Conservation (phyloP, 1,140 invertebrate species). For the Theocolax elegans region DNA sequence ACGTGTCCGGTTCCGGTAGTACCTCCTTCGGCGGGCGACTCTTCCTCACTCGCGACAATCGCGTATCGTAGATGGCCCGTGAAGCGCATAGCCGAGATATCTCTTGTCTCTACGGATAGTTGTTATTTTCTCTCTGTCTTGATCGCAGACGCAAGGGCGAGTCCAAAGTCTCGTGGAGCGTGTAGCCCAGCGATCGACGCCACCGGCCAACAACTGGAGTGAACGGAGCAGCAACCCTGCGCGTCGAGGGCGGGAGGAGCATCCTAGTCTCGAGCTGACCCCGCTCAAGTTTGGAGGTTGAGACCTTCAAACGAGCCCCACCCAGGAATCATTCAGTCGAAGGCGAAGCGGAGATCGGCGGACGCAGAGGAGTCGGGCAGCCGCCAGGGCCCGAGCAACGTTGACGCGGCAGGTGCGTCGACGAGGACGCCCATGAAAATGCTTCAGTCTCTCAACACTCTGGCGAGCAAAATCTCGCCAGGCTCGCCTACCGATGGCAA, state of each 20-base stretch:
- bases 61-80: too few species aligned
- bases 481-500: slow-evolving; percentile 69
- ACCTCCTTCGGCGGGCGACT: too few species aligned
- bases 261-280: background rate
- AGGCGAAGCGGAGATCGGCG: slow-evolving; percentile 15
- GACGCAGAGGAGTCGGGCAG: slow-evolving; percentile 6
- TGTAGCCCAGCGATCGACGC: too few species aligned
- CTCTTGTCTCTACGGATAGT: background rate
- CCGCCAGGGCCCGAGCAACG: slow-evolving; percentile 45
- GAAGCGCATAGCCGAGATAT: too few species aligned
- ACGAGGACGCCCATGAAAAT: slow-evolving; percentile 68
- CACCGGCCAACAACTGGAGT: background rate
- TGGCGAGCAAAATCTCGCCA: slow-evolving; percentile 84
- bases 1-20: too few species aligned
- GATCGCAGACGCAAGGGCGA: slow-evolving; percentile 24
- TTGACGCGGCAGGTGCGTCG: slow-evolving; percentile 49
- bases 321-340: slow-evolving; percentile 21
- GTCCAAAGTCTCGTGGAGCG: too few species aligned
- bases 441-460: slow-evolving; percentile 81
- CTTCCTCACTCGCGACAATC: too few species aligned
- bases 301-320: slow-evolving; percentile 20
- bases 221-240: background rate
- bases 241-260: background rate
- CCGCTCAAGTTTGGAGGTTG: slow-evolving; percentile 30
- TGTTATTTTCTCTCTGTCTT: slow-evolving; percentile 26